Evolutionary conservation across 2,113 vertebrate species (phyloP).

Genomic region (Podocnemis expansa): DNA sequence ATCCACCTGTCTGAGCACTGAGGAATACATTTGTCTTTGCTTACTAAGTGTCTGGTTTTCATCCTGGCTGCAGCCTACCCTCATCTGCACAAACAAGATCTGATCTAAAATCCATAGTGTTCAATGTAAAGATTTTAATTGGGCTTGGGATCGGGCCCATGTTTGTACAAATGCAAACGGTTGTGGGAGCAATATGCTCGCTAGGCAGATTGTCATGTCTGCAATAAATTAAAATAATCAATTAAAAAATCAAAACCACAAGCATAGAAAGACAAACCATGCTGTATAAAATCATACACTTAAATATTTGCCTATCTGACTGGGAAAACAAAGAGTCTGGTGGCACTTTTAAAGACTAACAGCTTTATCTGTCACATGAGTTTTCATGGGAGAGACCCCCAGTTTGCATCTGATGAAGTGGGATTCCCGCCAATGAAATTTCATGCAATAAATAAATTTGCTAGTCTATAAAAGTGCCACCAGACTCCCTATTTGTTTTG

Average conservation of each 20-base stretch:
- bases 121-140: constrained; percentile 5
- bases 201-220: not conserved
- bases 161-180: not conserved
- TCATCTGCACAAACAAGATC: constrained; percentile 2
- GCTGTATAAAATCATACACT: not conserved
- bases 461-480: too few relatives aligned
- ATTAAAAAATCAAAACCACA: not conserved
- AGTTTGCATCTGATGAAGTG: too few relatives aligned
- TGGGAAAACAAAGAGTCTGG: too few relatives aligned
- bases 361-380: too few relatives aligned
- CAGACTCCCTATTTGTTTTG: too few relatives aligned
- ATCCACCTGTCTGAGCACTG: constrained; percentile 22
- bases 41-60: not conserved
- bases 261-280: not conserved
- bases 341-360: too few relatives aligned
- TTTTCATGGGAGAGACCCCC: too few relatives aligned
- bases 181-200: not conserved
- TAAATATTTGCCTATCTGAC: constrained; percentile 8
- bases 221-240: not conserved
- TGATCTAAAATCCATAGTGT: not conserved
- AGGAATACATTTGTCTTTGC: not conserved
- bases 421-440: too few relatives aligned
- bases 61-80: not conserved
- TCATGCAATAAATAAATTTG: too few relatives aligned
- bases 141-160: not conserved